Evolutionary conservation across 2,113 vertebrate species (phyloP).

Genomic region (Felis catus): F.catus_Fca126_mat1.0 CM031417.1:60262501-60263000

Average conservation of each 20-base stretch:
- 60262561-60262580: conserved; percentile 32
- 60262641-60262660: conserved; percentile 7
- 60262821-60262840: conserved; percentile 65
- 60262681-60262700: conserved; percentile 47
- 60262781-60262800: conserved; percentile 75
- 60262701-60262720: conserved; percentile 48
- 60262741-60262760: conserved; percentile 56
- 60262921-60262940: conserved; percentile 79
- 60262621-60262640: conserved; percentile 21
- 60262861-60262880: conserved; percentile 58
- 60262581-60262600: conserved; percentile 67
- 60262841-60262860: conserved; percentile 57
- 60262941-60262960: conserved; percentile 75
- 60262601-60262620: conserved; percentile 17
- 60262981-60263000: conserved; percentile 87
- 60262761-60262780: conserved; percentile 61
- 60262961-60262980: conserved; percentile 80
- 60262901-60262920: conserved; percentile 68
- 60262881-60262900: conserved; percentile 64
- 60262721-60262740: conserved; percentile 68
- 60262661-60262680: conserved; percentile 30
- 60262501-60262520: conserved; percentile 68
- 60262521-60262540: conserved; percentile 50
- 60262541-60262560: conserved; percentile 54
- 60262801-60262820: conserved; percentile 42